Evolutionary conservation across 1,140 invertebrate species (phyloP).

Genomic region (Drosophila ogumai): DNA sequence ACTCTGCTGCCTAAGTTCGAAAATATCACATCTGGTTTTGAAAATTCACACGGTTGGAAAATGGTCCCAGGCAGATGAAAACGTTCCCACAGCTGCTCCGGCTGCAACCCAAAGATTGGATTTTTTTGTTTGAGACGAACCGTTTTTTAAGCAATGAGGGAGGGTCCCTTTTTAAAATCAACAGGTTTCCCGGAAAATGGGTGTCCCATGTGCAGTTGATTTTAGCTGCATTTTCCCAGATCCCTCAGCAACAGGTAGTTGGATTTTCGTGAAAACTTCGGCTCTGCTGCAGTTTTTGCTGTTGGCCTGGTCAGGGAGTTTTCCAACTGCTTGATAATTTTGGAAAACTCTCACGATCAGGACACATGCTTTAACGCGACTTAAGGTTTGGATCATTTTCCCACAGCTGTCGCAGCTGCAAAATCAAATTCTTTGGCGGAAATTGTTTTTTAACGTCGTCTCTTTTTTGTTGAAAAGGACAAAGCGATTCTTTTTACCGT

Average conservation of each 20-base stretch:
- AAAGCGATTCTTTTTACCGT: constrained; percentile 1
- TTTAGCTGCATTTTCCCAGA: constrained; percentile 14
- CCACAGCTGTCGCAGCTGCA: constrained; percentile 46
- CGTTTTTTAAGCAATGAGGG: constrained; percentile 28
- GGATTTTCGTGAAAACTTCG: neutral
- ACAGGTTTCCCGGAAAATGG: constrained; percentile 39
- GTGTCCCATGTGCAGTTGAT: neutral
- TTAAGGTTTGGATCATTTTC: constrained; percentile 14
- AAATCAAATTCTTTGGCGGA: constrained; percentile 4
- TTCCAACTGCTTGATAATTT: constrained; percentile 4
- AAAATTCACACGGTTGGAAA: constrained; percentile 44
- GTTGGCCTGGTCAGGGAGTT: constrained; percentile 32
- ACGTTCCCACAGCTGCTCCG: constrained; percentile 50
- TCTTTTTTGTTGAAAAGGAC: constrained; percentile 11
- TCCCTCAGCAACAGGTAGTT: constrained; percentile 37
- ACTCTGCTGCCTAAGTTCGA: neutral
- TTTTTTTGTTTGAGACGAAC: neutral
- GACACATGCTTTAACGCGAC: neutral
- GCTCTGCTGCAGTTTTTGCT: constrained; percentile 6
- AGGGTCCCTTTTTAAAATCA: constrained; percentile 24
- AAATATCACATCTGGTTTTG: constrained; percentile 16
- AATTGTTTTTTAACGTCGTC: neutral
- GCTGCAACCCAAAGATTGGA: constrained; percentile 28
- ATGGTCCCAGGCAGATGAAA: constrained; percentile 15
- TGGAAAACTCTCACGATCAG: constrained; percentile 45